Percentiles rank a stretch among this genome's conserved stretches.
phyloP scores from a whole-genome alignment of 2,113 vertebrate genomes.

The Lathamus discolor region DNA sequence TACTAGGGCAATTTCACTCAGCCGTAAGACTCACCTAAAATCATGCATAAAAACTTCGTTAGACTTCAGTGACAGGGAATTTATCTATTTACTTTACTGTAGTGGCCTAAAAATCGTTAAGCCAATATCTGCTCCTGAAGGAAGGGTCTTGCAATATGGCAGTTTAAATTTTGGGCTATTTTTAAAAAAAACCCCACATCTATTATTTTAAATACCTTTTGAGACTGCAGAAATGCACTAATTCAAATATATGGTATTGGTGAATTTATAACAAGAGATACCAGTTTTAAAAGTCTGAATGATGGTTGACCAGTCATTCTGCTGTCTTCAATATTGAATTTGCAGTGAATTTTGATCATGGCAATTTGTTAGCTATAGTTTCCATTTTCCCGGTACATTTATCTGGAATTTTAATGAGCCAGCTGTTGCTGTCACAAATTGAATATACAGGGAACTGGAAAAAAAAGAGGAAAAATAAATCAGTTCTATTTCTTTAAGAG shows the following conservation, averaged over 20 bases:
- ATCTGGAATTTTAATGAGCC: not conserved
- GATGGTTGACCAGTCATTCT: not conserved
- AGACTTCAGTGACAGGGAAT: not conserved
- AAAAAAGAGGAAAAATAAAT: not conserved
- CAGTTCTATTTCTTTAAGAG: not conserved
- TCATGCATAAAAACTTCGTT: not conserved
- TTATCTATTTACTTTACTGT: not conserved
- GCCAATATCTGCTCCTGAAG: not conserved
- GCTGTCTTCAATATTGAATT: not conserved
- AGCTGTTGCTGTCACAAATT: not conserved
- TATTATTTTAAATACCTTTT: not conserved
- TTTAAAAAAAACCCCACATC: fast-evolving
- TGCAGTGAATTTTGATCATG: not conserved
- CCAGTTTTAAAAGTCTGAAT: not conserved
- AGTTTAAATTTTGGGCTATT: not conserved
- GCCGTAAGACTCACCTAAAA: not conserved
- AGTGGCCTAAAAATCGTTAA: not conserved
- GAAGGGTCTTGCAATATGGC: not conserved
- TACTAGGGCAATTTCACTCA: not conserved
- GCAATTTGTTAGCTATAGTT: not conserved
- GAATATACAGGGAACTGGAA: not conserved
- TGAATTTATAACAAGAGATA: not conserved
- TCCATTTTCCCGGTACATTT: not conserved
- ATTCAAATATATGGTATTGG: not conserved
- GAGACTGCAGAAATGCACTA: not conserved